phyloP scores from a whole-genome alignment of 2,888 invertebrate genomes.

The Arenicola marina region DNA sequence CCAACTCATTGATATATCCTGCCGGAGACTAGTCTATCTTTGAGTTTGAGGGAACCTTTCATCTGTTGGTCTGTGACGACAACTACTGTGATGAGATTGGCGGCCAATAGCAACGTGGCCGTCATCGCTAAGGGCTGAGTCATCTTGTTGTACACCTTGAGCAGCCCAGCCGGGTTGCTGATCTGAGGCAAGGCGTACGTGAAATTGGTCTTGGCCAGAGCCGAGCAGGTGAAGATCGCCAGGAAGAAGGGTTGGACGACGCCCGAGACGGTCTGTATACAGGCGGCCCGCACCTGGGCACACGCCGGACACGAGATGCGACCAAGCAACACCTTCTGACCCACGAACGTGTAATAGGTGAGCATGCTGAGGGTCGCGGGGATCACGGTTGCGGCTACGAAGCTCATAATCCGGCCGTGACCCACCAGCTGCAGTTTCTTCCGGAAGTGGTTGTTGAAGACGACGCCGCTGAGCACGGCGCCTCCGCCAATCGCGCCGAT shows the following conservation, averaged over 20 bases:
- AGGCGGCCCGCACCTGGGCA: not conserved
- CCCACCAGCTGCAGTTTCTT: no score
- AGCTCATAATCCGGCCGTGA: no score
- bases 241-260: not conserved
- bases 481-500: no score
- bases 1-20: no score
- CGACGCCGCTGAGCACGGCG: no score
- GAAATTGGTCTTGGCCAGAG: not conserved
- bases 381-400: no score
- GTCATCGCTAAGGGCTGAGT: not conserved
- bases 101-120: not conserved
- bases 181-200: not conserved
- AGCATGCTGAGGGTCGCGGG: no score
- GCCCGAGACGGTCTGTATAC: not conserved
- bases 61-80: no score
- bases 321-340: not conserved
- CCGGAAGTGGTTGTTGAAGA: no score
- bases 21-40: no score
- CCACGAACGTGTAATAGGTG: no score
- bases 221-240: not conserved
- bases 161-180: not conserved
- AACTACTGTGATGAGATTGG: not conserved
- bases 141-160: not conserved
- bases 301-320: conserved; percentile 1
- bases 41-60: no score